Percentiles rank a stretch among this genome's conserved stretches.
phyloP scores from a whole-genome alignment of 2,113 vertebrate genomes.

The Syngnathus scovelli region DNA sequence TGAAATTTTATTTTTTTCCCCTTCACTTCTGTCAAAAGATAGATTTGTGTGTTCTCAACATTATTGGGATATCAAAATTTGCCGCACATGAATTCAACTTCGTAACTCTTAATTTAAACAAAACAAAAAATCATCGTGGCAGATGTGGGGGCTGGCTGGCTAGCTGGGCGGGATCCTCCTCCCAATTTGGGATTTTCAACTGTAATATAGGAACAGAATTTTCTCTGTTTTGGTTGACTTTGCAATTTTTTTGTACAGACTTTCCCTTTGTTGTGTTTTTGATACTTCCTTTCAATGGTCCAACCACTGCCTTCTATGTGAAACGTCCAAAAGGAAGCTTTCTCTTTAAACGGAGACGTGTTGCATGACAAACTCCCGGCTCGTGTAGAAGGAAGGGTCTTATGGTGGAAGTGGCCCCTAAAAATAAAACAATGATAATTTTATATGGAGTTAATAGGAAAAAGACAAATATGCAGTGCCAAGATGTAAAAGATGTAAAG shows the following conservation, averaged over 20 bases:
- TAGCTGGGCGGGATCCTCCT: slow-evolving; percentile 59
- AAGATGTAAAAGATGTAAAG: slow-evolving; percentile 97
- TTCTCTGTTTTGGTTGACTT: slow-evolving; percentile 81
- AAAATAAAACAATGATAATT: slow-evolving; percentile 85
- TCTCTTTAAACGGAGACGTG: slow-evolving; percentile 77
- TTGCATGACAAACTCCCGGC: slow-evolving; percentile 88
- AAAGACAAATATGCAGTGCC: slow-evolving; percentile 89
- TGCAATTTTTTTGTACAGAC: slow-evolving; percentile 91
- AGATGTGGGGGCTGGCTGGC: slow-evolving; percentile 65
- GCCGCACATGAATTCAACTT: slow-evolving; percentile 92
- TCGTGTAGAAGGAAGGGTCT: slow-evolving; percentile 58
- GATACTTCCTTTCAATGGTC: slow-evolving; percentile 83
- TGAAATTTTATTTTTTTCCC: too few relatives aligned
- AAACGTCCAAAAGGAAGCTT: slow-evolving; percentile 42
- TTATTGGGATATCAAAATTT: slow-evolving; percentile 86
- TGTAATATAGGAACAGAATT: slow-evolving; percentile 92
- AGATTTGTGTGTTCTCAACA: slow-evolving; percentile 86
- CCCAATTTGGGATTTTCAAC: slow-evolving; percentile 80
- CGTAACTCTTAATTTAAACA: slow-evolving; percentile 82
- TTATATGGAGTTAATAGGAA: slow-evolving; percentile 75
- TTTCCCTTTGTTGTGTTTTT: slow-evolving; percentile 71
- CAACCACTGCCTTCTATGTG: slow-evolving; percentile 75
- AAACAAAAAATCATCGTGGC: slow-evolving; percentile 61
- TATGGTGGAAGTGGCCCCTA: slow-evolving; percentile 80
- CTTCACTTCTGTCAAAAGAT: slow-evolving; percentile 35